Conservation (phyloP, 2,113 vertebrate species). For the Gasterosteus aculeatus region DNA sequence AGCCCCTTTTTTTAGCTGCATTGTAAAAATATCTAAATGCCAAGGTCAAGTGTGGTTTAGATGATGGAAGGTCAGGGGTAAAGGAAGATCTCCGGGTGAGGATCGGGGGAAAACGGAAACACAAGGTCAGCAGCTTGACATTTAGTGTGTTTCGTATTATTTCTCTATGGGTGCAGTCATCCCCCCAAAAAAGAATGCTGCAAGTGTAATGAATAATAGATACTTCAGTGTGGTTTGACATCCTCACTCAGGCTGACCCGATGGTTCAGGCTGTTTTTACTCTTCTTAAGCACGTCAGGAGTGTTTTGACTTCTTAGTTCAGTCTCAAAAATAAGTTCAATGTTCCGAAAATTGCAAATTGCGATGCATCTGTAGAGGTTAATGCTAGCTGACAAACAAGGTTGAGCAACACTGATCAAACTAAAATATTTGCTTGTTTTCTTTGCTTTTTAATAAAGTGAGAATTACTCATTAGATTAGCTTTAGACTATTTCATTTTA, state of each 20-base stretch:
- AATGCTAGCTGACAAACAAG: not conserved
- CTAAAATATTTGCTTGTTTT: not conserved
- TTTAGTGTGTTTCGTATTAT: not conserved
- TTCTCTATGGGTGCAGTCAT: not conserved
- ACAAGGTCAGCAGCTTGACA: not conserved
- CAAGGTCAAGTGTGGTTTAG: slow-evolving; percentile 5
- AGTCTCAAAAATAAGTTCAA: not conserved
- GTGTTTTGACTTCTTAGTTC: not conserved
- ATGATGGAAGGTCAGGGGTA: not conserved
- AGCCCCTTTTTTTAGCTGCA: not conserved
- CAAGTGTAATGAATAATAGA: slow-evolving; percentile 32
- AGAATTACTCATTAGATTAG: not conserved
- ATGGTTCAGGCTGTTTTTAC: not conserved
- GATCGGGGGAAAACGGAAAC: not conserved
- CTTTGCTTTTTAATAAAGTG: not conserved
- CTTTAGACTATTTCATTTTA: not conserved
- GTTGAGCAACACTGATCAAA: not conserved
- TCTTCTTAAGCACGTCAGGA: not conserved
- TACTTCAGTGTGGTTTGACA: not conserved
- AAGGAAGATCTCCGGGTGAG: not conserved
- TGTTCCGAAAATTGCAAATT: not conserved
- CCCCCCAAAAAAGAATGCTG: slow-evolving; percentile 12
- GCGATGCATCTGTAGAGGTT: not conserved
- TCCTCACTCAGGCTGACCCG: not conserved
- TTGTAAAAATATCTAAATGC: not conserved